Percentiles rank a stretch among this genome's conserved stretches.
phyloP scores from a whole-genome alignment of 2,888 invertebrate genomes.

The Lysandra bellargus region DNA sequence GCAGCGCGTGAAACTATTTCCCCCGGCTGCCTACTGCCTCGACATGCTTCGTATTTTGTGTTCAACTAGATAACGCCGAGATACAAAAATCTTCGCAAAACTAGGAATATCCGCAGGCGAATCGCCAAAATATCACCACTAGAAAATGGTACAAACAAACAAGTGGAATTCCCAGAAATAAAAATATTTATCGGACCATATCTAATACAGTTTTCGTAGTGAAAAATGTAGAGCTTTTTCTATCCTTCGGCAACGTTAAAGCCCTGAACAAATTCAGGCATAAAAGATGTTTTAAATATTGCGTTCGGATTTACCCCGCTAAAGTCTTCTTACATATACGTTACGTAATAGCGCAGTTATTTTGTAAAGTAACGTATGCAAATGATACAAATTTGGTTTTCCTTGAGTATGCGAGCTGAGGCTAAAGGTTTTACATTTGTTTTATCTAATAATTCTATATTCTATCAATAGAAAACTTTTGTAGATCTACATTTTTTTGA shows the following conservation, averaged over 20 bases:
- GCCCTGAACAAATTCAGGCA: conserved; percentile 59
- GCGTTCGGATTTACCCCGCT: conserved; percentile 64
- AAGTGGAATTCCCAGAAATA: neutral
- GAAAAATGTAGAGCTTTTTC: conserved; percentile 63
- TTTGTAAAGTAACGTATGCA: conserved; percentile 31
- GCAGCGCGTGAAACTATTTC: conserved; percentile 21
- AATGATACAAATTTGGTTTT: conserved; percentile 29
- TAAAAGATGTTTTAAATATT: conserved; percentile 75
- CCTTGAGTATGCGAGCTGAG: neutral
- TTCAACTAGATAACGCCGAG: neutral
- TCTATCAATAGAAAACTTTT: neutral
- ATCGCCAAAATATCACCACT: neutral
- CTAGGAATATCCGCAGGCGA: neutral
- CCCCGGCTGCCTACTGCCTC: neutral
- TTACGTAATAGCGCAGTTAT: conserved; percentile 53
- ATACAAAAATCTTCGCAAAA: neutral
- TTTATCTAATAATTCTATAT: conserved; percentile 14
- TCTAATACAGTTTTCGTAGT: conserved; percentile 44
- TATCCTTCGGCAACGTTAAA: conserved; percentile 62
- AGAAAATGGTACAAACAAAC: neutral
- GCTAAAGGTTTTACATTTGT: conserved; percentile 7
- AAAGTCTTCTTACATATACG: conserved; percentile 63
- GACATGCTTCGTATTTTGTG: neutral
- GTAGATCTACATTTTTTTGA: neutral
- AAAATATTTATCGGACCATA: conserved; percentile 15